Conservation (phyloP, 2,797 vertebrate genomes). For the Adelosebastes latens region DNA sequence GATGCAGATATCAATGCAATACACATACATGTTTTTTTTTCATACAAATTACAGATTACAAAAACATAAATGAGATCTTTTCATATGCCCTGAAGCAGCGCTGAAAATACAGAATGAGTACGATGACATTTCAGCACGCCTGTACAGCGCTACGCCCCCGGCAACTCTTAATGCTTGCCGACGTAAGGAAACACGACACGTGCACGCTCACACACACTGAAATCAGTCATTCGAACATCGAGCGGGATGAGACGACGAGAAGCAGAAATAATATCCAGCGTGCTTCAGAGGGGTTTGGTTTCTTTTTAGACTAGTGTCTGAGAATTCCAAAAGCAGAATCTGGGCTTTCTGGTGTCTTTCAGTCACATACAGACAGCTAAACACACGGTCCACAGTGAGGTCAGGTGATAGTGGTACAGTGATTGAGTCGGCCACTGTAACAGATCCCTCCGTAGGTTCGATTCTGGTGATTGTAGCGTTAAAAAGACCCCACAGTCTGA, state of each 20-base stretch:
- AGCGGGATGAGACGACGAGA: slow-evolving; percentile 52
- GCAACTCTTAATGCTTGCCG: slow-evolving; percentile 38
- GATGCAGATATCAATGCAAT: slow-evolving; percentile 80
- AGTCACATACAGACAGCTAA: slow-evolving; percentile 37
- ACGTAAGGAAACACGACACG: slow-evolving; percentile 45
- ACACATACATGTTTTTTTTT: slow-evolving; percentile 72
- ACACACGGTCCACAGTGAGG: slow-evolving; percentile 66
- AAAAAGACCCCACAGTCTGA: slow-evolving; percentile 23
- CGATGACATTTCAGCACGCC: slow-evolving; percentile 61
- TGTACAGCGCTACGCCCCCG: slow-evolving; percentile 61
- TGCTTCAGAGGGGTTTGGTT: slow-evolving; percentile 65
- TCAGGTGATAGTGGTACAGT: slow-evolving; percentile 62
- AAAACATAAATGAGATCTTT: slow-evolving; percentile 80
- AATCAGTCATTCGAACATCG: slow-evolving; percentile 53
- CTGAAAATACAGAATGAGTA: slow-evolving; percentile 68
- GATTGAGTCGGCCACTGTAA: slow-evolving; percentile 50
- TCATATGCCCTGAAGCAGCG: slow-evolving; percentile 70
- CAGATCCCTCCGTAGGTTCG: slow-evolving; percentile 49
- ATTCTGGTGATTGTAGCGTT: slow-evolving; percentile 58
- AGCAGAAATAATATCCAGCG: slow-evolving; percentile 77
- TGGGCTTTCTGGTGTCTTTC: slow-evolving; percentile 50
- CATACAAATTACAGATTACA: slow-evolving; percentile 85
- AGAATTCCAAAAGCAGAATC: slow-evolving; percentile 55
- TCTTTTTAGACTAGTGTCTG: slow-evolving; percentile 21
- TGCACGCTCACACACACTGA: slow-evolving; percentile 34